Evolutionary conservation across 2,113 vertebrate genomes (phyloP).

Genomic region (Noturus placidus): DNA sequence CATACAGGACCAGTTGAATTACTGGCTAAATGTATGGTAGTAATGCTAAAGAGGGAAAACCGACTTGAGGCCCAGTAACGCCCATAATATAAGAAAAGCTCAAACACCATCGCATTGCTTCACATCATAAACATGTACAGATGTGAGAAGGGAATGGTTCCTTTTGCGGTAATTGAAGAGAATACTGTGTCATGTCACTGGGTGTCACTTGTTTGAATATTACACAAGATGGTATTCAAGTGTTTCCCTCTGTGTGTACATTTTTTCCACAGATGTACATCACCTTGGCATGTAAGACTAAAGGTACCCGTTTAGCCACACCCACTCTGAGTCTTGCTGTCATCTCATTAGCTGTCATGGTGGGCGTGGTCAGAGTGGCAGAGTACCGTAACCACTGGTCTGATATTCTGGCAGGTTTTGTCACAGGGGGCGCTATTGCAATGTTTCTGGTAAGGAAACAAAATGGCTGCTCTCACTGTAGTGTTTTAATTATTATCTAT

Average conservation of each 20-base stretch:
- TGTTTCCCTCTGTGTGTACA: background rate
- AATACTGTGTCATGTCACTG: background rate
- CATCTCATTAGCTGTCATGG: conserved; percentile 82
- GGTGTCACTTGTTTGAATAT: background rate
- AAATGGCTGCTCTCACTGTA: background rate
- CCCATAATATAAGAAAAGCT: background rate
- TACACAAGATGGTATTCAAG: background rate
- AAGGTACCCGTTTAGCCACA: conserved; percentile 86
- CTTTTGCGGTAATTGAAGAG: background rate
- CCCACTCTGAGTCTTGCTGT: conserved; percentile 84
- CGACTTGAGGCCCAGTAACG: background rate
- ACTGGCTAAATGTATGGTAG: too few relatives aligned
- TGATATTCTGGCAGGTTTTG: conserved; percentile 83
- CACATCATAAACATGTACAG: background rate
- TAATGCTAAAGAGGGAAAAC: background rate
- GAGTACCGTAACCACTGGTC: conserved; percentile 92
- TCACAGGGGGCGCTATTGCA: conserved; percentile 84
- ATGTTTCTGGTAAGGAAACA: conserved; percentile 80
- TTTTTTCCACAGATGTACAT: conserved; percentile 82
- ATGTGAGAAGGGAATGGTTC: background rate
- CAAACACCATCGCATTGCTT: background rate
- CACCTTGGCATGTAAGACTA: conserved; percentile 82
- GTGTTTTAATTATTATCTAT: background rate
- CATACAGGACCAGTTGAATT: too few relatives aligned
- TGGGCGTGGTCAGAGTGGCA: conserved; percentile 83